phyloP scores from a whole-genome alignment of 2,888 invertebrate species.

The Phytoseiulus persimilis region DNA sequence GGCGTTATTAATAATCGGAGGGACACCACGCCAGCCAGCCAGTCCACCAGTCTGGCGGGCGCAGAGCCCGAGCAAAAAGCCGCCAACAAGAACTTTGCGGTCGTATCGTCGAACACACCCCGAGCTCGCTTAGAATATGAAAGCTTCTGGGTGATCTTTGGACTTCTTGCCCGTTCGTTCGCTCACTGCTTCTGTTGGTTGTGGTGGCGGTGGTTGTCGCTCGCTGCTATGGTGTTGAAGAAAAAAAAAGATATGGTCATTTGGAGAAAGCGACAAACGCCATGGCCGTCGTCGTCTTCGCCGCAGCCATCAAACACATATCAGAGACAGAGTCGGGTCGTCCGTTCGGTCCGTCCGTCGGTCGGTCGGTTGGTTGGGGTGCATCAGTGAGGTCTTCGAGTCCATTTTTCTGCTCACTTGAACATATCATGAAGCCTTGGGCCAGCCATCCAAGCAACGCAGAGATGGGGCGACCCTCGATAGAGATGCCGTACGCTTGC shows the following conservation, averaged over 20 bases:
- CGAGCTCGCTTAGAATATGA: slow-evolving; percentile 34
- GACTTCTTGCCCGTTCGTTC: neutral
- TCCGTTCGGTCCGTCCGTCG: neutral
- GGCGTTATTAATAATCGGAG: neutral
- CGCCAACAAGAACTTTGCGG: neutral
- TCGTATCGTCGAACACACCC: neutral
- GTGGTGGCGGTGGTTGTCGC: too few relatives aligned
- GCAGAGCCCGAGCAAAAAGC: neutral
- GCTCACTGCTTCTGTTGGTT: neutral
- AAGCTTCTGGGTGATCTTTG: slow-evolving; percentile 36
- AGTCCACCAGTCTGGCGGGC: neutral
- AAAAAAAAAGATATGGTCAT: neutral
- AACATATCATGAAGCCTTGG: slow-evolving; percentile 14
- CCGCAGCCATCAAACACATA: slow-evolving; percentile 5
- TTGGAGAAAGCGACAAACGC: neutral
- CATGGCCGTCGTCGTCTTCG: neutral
- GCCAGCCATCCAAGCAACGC: neutral
- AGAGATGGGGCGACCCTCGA: slow-evolving; percentile 5
- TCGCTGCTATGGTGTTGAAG: neutral
- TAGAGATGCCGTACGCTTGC: neutral
- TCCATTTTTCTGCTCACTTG: slow-evolving; percentile 37
- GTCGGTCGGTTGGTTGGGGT: neutral
- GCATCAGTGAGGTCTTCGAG: slow-evolving; percentile 23
- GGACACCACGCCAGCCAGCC: neutral
- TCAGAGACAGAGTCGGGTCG: neutral